Evolutionary conservation across 2,113 vertebrate species (phyloP).

Genomic region (Scolopax mira): DNA sequence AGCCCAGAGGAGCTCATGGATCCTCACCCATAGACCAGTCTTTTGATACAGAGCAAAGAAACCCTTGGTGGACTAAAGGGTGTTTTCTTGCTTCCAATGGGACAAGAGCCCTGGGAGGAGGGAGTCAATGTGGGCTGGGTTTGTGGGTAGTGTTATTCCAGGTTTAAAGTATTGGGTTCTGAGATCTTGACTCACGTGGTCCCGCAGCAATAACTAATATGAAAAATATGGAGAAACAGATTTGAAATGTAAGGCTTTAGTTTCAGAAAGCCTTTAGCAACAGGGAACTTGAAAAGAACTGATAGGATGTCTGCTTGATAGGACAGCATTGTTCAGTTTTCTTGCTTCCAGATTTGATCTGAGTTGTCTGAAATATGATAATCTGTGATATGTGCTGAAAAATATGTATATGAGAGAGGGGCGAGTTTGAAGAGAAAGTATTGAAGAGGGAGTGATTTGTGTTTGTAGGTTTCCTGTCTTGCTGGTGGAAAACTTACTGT

Average conservation of each 20-base stretch:
- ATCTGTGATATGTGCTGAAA: background rate
- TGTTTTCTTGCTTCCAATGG: background rate
- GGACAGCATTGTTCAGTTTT: background rate
- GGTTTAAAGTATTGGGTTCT: background rate
- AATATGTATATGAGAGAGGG: background rate
- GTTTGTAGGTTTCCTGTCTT: background rate
- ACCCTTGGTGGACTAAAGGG: background rate
- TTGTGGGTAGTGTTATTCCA: background rate
- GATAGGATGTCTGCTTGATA: background rate
- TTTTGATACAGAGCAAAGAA: background rate
- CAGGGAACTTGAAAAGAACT: background rate
- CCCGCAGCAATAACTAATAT: background rate
- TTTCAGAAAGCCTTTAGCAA: background rate
- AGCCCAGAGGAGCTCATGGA: background rate
- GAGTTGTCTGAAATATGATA: background rate
- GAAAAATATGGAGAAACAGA: background rate
- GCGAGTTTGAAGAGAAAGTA: background rate
- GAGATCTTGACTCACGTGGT: background rate
- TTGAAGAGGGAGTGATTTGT: background rate
- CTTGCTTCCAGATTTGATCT: background rate
- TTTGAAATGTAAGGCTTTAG: background rate
- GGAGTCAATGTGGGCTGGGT: background rate
- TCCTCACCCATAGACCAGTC: rapidly evolving
- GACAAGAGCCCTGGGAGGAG: background rate
- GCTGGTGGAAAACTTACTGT: background rate